phyloP scores from a whole-genome alignment of 2,113 vertebrate species.

The Gymnocephalus cernua region DNA sequence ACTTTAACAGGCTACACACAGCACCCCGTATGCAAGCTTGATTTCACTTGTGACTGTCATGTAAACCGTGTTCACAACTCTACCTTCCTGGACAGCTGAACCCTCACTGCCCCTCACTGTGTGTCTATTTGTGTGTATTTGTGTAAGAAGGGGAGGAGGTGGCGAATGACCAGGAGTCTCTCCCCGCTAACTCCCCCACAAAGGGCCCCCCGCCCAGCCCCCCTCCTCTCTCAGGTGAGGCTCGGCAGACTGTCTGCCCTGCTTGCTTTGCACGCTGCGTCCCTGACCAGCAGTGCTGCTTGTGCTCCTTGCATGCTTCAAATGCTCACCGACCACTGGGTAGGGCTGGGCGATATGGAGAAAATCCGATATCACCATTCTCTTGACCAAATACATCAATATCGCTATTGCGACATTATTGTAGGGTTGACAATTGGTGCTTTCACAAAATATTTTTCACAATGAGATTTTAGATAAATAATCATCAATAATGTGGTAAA shows the following conservation, averaged over 20 bases:
- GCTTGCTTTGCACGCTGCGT: conserved; percentile 22
- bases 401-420: too few species aligned
- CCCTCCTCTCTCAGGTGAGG: conserved; percentile 84
- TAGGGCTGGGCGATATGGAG: too few species aligned
- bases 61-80: conserved; percentile 37
- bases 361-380: too few species aligned
- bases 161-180: conserved; percentile 77
- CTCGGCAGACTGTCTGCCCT: conserved; percentile 39
- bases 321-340: conserved; percentile 34
- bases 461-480: too few species aligned
- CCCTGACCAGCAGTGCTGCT: conserved; percentile 18
- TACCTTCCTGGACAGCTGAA: conserved; percentile 34
- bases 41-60: conserved; percentile 15
- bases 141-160: conserved; percentile 83
- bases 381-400: too few species aligned
- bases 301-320: conserved; percentile 34
- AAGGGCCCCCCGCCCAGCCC: conserved; percentile 72
- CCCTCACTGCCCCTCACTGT: conserved; percentile 42
- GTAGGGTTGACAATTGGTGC: too few species aligned
- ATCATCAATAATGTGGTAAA: too few species aligned
- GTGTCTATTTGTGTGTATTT: conserved; percentile 55
- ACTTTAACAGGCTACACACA: conserved; percentile 17
- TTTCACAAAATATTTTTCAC: too few species aligned
- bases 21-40: background rate
- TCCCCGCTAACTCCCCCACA: conserved; percentile 79